A percentile compares a stretch with the other conserved stretches of the same genome.
These are phyloP conservation scores for Chaetodon auriga DNA, from an alignment of 2,113 vertebrate species.

Conservation along the genomic window DNA sequence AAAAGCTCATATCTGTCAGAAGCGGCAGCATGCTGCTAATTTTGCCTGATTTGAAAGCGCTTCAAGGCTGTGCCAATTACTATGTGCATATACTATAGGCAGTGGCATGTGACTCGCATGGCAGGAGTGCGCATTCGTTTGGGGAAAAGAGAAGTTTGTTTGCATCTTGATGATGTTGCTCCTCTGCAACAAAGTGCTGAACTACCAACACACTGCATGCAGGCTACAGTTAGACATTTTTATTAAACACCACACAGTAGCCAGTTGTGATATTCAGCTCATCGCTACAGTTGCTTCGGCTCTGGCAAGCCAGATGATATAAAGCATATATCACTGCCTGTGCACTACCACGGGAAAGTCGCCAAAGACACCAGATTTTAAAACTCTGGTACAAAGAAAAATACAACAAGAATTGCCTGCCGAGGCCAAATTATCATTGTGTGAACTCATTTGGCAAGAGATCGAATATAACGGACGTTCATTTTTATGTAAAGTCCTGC, in stretches of 20 bases:
- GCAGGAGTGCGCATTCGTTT: conserved; percentile 5
- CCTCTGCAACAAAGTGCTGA: neutral
- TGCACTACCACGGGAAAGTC: too few relatives aligned
- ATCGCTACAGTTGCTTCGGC: too few relatives aligned
- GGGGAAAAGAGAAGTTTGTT: conserved; percentile 7
- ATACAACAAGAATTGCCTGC: too few relatives aligned
- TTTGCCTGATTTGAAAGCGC: conserved; percentile 63
- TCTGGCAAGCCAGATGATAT: too few relatives aligned
- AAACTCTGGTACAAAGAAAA: too few relatives aligned
- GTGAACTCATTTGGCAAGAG: too few relatives aligned
- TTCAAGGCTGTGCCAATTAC: conserved; percentile 55
- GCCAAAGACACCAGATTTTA: too few relatives aligned
- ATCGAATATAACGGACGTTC: too few relatives aligned
- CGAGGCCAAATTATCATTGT: too few relatives aligned
- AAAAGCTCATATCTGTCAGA: conserved; percentile 72
- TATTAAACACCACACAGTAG: neutral
- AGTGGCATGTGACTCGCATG: conserved; percentile 23
- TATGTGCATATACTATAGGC: conserved; percentile 47
- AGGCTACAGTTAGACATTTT: neutral
- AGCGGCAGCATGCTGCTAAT: conserved; percentile 65
- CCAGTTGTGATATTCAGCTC: neutral
- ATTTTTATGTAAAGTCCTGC: too few relatives aligned
- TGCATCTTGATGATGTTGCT: conserved; percentile 13
- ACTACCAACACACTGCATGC: neutral
- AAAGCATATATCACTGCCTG: too few relatives aligned